Base-by-base conservation (phyloP, 2,888 invertebrate genomes). In the Eupithecia dodoneata region DNA sequence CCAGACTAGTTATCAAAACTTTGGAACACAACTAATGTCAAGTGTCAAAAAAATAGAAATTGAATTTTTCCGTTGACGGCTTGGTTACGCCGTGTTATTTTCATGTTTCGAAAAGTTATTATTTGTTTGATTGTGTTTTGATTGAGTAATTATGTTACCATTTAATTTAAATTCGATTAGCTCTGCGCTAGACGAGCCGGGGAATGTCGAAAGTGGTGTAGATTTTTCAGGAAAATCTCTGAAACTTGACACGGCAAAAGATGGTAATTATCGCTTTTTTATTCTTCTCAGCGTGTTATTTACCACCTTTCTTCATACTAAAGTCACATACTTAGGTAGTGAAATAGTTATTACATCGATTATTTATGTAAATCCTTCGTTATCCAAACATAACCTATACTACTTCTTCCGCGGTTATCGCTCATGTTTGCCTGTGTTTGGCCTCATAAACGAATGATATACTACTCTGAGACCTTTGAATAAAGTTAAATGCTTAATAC, bases 151-250 rank as follows among this genome's bases (percentile, higher is more conserved):
- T 87, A 96, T 96, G 95, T 85, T 93, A 81, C 84, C 93, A 70
- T 96, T 96, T 81, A 95, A 96, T 89, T 91, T 97, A 69, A 95
- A 95, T 77, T 94, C 96, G n/a, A 92, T 97, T 70, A 92, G 89
- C 74, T 86, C 90, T 71, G 96, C 95, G 41, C 86, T 96, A 63
- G 90, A 91, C 83, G 93, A 91, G 74, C 90, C 96, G 3, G 92
- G 88, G 75, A 91, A 93, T 75, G 88, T 91, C 12, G 87, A 88
- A 41, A 94, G 87, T 84, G 98, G 98, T 72, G 96, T 99, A 18
- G 97, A 97, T 86, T 99, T 98, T 90, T 97, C 97, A 79, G 98
- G 97, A 75, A 96, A 96, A 92, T 97, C 97, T 0, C 90, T 98
- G 73, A 98, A 98, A 92, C 96, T 99, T 85, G 96, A 98, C 89